Base-by-base conservation (phyloP, 2,888 invertebrate species). In the Tetanocera ferruginea region DNA sequence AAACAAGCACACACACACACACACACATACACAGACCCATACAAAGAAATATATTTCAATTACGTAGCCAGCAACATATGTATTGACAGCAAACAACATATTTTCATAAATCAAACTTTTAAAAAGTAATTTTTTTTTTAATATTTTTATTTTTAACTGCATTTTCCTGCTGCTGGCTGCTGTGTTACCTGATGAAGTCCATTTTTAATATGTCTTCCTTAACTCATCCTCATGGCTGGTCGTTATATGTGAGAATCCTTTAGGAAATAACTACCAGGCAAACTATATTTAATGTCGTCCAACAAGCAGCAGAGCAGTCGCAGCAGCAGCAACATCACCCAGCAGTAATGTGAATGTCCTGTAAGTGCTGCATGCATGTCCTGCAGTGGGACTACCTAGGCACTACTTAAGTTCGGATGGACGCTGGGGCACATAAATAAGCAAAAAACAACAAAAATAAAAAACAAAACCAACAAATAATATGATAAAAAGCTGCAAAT, bases 261-360 rank as follows among this genome's bases (percentile, higher is more conserved):
- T 66, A 14, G 55, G 34, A n/a, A 31, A 67, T 49, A 51, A 69
- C 52, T 69, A 51, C 69, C 17, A 9, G 34, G 34, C 57, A 55
- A 69, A 57, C 72, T 57, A 57, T 37, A 60, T 37, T 70, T 73
- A 43, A 73, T 73, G 60, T 73, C 62, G 49, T 31, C 72, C 62
- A 64, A n/a, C 43, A 43, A 60, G n/a, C 3, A 17, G 57, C 3
- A 23, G 4, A 60, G 17, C 55, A 43, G 55, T 37, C 1, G n/a
- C 67, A 34, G 9, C 43, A n/a, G n/a, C 49, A 23, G 9, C 51
- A 28, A 5, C 69, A 69, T 5, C 69, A 51, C 23, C 43, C 37
- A 67, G 67, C 23, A 37, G n/a, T 57, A 67, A 67, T 60, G 72
- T 77, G 77, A 77, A 72, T 64, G 77, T 77, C 77, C 77, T 77